Evolutionary conservation across 2,888 invertebrate species (phyloP).

Genomic region (Drosophila lutescens): DNA sequence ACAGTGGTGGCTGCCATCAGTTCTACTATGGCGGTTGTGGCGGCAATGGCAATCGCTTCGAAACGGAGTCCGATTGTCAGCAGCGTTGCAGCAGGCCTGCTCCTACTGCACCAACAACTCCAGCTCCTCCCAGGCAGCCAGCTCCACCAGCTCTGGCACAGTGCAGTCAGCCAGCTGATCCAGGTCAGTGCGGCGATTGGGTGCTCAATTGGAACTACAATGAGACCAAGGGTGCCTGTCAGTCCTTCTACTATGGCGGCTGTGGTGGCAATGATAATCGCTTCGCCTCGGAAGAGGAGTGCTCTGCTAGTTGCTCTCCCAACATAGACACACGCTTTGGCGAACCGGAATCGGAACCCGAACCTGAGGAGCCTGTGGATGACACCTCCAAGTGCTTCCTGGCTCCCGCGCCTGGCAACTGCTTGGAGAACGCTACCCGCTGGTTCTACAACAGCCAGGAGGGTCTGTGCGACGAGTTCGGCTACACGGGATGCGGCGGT

Average conservation of each 20-base stretch:
- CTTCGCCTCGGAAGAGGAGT: constrained; percentile 85
- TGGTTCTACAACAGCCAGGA: constrained; percentile 90
- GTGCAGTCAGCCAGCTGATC: constrained; percentile 89
- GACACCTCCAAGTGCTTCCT: constrained; percentile 86
- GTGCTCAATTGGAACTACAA: constrained; percentile 91
- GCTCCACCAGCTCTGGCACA: constrained; percentile 43
- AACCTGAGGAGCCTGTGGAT: constrained; percentile 17
- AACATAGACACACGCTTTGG: constrained; percentile 90
- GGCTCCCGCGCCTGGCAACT: constrained; percentile 88
- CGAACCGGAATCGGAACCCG: constrained; percentile 30
- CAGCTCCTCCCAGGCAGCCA: constrained; percentile 8
- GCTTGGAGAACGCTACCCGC: constrained; percentile 85
- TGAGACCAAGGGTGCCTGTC: constrained; percentile 87
- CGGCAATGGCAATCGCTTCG: constrained; percentile 95
- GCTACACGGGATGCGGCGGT: constrained; percentile 92
- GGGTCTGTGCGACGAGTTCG: constrained; percentile 91
- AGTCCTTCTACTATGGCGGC: constrained; percentile 94
- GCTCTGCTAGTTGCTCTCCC: constrained; percentile 25
- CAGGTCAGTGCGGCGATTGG: constrained; percentile 91
- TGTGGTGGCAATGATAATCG: constrained; percentile 96
- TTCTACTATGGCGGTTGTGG: constrained; percentile 97
- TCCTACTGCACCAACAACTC: constrained; percentile 3
- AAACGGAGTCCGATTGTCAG: constrained; percentile 87
- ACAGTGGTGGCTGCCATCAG: constrained; percentile 88
- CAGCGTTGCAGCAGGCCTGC: constrained; percentile 86